Evolutionary conservation across 2,113 vertebrate species (phyloP), one percentile per base, ranked within the genome.

Genomic region (Corynorhinus townsendii): DNA sequence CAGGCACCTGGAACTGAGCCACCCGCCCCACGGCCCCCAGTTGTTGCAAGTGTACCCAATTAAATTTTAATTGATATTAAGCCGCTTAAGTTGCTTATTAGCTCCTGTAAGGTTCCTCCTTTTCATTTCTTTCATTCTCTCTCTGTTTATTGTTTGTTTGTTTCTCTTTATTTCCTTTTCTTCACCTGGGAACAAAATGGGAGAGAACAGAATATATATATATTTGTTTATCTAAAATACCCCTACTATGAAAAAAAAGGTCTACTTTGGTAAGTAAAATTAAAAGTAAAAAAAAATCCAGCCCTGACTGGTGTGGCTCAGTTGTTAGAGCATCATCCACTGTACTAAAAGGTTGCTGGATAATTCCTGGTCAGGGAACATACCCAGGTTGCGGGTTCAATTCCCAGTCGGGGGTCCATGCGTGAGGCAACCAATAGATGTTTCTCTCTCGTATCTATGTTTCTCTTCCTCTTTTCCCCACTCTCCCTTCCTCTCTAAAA

Each of bases 51-150:
- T 94, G 75, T 89, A 54, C 87, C 75, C 86, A 96, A 96, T 97
- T 97, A 92, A 95, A 69, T 98, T 97, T 97, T 97, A 98, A 97
- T 97, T 96, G 95, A 96, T 95, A 72, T 90, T 96, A 96, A 98
- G 94, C 93, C 95, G 17, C 94, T 98, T 97, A 95, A 52, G 89
- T 96, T 97, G 26, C 92, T 98, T 97, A 86, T 97, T 97, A 93
- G 22, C n/a, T 86, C 59, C 76, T 90, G 5, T 47, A 52, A 68
- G 75, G 17, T 30, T 88, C 16, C 49, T 91, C 69, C 47, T 68
- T 79, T 40, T 30, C 20, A 22, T 68, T 72, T 20, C 33, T 66
- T 24, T 40, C 15, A 72, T 45, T 47, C n/a, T 16, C 30, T 15
- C 38, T 43, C 19, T 88, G 14, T 71, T 79, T 83, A n/a, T 28